A percentile compares a stretch with the other conserved stretches of the same genome.
Evolutionary conservation across 1,140 invertebrate species (phyloP).

Genomic region (Scaptodrosophila lebanonensis): DNA sequence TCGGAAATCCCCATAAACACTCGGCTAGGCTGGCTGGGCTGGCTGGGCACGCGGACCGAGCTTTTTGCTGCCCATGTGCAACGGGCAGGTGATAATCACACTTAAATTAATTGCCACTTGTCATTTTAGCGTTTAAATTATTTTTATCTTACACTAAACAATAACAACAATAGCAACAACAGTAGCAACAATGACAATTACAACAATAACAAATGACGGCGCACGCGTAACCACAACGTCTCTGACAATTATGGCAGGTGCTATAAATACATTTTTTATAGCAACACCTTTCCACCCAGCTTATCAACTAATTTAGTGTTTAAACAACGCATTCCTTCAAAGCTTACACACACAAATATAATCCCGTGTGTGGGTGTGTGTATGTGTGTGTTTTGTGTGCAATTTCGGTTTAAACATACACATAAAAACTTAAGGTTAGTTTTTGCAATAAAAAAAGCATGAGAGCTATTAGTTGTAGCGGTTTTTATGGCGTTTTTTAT

Average conservation of each 20-base stretch:
- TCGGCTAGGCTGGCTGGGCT: no score
- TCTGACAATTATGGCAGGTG: no score
- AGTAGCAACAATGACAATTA: constrained; percentile 3
- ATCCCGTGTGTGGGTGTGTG: constrained; percentile 19
- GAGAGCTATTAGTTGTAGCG: constrained; percentile 62
- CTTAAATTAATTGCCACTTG: constrained; percentile 75
- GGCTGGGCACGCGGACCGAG: no score
- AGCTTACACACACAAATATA: constrained; percentile 13
- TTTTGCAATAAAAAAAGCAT: constrained; percentile 58
- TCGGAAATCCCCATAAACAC: constrained; percentile 55
- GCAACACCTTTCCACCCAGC: constrained; percentile 18
- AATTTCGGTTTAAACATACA: constrained; percentile 42
- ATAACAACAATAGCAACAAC: constrained; percentile 21
- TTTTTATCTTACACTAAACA: constrained; percentile 59
- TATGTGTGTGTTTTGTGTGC: constrained; percentile 37
- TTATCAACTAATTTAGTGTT: constrained; percentile 31
- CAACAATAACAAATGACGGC: constrained; percentile 12
- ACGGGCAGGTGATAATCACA: constrained; percentile 70
- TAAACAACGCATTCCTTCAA: no score
- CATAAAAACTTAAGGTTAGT: constrained; percentile 27
- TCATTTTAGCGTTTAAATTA: constrained; percentile 74
- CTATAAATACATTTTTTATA: constrained; percentile 25
- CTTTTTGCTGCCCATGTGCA: no score
- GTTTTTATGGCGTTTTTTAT: constrained; percentile 44
- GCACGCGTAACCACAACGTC: no score